Evolutionary conservation across 2,888 invertebrate genomes (phyloP).

Genomic region (Ichneumoninae sp.): DNA sequence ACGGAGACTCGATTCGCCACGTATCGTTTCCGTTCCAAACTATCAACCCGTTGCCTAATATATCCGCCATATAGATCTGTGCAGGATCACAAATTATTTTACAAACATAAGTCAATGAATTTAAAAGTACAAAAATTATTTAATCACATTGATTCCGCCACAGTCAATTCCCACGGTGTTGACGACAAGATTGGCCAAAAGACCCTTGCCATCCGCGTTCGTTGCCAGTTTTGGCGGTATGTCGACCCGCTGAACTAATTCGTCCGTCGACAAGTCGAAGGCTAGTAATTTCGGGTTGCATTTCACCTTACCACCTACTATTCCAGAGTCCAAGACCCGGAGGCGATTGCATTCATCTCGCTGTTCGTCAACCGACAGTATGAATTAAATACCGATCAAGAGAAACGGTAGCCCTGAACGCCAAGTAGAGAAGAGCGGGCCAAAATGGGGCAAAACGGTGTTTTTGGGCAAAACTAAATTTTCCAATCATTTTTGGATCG

Average conservation of each 20-base stretch:
- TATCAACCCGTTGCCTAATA: not conserved
- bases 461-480: too few relatives aligned
- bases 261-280: conserved; percentile 87
- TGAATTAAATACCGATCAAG: not conserved
- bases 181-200: conserved; percentile 41
- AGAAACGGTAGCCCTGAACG: not conserved
- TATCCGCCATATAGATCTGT: conserved; percentile 10
- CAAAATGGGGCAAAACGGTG: too few relatives aligned
- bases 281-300: conserved; percentile 90
- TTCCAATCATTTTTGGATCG: too few relatives aligned
- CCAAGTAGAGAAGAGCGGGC: not conserved
- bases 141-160: conserved; percentile 10
- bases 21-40: conserved; percentile 1
- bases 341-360: conserved; percentile 86
- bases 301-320: conserved; percentile 86
- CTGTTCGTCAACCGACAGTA: conserved; percentile 85
- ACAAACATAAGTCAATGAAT: not conserved
- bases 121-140: not conserved
- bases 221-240: conserved; percentile 48
- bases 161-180: conserved; percentile 24
- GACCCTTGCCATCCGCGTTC: conserved; percentile 41
- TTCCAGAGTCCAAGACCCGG: conserved; percentile 89
- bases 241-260: conserved; percentile 70
- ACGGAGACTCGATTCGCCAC: not conserved
- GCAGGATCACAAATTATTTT: not conserved